Evolutionary conservation across 2,113 vertebrate species (phyloP), one percentile per base, ranked within the genome.

Genomic region (Gadus macrocephalus): DNA sequence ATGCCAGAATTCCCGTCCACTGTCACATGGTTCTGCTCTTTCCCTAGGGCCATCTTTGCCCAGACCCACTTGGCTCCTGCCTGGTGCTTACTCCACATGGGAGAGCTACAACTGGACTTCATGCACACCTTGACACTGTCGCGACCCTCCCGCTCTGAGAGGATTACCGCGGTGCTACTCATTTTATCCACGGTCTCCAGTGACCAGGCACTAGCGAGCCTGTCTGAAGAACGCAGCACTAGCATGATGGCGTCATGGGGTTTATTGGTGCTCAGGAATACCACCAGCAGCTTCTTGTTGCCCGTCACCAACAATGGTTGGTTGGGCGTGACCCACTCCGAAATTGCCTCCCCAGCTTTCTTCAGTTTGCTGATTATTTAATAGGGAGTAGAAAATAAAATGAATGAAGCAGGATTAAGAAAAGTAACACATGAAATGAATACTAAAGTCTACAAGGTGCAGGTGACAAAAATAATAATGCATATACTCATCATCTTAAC

Each of bases 241-340:
- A 72, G 75, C 17, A 87, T 61, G 65, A 78, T 85, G 8, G 80
- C 74, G 22, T 83, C 77, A 25, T 55, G 31, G 14, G 83, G 82
- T 19, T 31, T 2, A 31, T 82, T 81, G 62, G 59, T 77, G 35
- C 82, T 81, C 17, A 73, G 67, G 69, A 81, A 83, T 79, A 86
- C 80, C 6, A 86, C 85, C 82, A 86, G 78, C 2, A 86, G 60
- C 35, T 70, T 85, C 64, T 81, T 83, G 64, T 68, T 73, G 66
- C 80, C 83, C 38, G 28, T 61, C 7, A 86, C 62, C 15, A 73
- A 7, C 22, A 79, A 25, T 7, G 72, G 71, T 5, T 15, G n/a
- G 7, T 28, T 3, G 58, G 11, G 27, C 8, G 0, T 6, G 7
- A 85, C 3, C 2, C 1, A 0, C 16, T 71, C n/a, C 6, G 55